Evolutionary conservation across 2,888 invertebrate species (phyloP).

Genomic region (Acleris sparsana): DNA sequence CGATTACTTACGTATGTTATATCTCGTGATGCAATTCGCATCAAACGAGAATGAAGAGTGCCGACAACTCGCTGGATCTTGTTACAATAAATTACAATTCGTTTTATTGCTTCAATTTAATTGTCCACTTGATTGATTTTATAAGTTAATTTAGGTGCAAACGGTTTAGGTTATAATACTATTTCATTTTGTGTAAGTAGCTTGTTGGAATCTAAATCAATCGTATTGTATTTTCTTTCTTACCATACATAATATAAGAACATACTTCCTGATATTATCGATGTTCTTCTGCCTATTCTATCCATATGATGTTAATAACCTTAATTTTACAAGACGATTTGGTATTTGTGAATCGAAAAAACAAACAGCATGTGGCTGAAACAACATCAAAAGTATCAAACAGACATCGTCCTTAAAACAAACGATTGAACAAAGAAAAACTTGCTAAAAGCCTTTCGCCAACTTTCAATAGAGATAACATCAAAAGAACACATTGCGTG

Average conservation of each 20-base stretch:
- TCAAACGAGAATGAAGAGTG: slow-evolving; percentile 13
- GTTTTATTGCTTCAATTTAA: slow-evolving; percentile 25
- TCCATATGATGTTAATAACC: no score
- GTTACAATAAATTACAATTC: slow-evolving; percentile 30
- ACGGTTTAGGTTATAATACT: no score
- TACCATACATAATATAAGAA: no score
- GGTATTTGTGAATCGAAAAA: neutral
- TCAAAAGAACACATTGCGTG: slow-evolving; percentile 25
- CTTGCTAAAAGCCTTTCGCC: slow-evolving; percentile 33
- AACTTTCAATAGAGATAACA: slow-evolving; percentile 28
- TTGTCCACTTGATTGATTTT: slow-evolving; percentile 7
- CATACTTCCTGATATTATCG: no score
- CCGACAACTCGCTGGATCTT: slow-evolving; percentile 10
- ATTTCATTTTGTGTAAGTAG: no score
- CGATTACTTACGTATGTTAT: slow-evolving; percentile 22
- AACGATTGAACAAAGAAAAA: slow-evolving; percentile 21
- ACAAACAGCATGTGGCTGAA: neutral
- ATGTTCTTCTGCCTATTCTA: no score
- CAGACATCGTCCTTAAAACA: slow-evolving; percentile 9
- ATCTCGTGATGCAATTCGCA: slow-evolving; percentile 22
- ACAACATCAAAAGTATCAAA: neutral
- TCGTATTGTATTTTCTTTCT: no score
- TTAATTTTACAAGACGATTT: no score
- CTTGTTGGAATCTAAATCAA: no score
- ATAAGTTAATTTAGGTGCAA: slow-evolving; percentile 15